These are phyloP conservation scores for Baronia brevicornis DNA, from an alignment of 2,888 invertebrate genomes.

Conservation along the genomic window DNA sequence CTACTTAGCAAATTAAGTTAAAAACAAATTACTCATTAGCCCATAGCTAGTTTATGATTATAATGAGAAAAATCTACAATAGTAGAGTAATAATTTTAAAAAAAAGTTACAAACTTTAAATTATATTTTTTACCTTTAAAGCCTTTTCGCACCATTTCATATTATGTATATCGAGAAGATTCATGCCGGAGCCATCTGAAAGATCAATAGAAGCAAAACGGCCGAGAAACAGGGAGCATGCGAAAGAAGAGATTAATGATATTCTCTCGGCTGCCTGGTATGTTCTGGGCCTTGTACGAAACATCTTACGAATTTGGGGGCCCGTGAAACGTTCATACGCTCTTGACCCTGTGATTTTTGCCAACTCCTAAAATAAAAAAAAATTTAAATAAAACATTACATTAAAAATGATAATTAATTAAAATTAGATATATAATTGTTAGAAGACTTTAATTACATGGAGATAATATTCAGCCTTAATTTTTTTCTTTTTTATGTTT, in stretches of 20 bases:
- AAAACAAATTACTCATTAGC: too few relatives aligned
- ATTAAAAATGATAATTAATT: background rate
- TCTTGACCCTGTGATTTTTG: slow-evolving; percentile 88
- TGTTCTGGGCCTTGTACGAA: slow-evolving; percentile 75
- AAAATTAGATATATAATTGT: background rate
- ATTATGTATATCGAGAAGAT: slow-evolving; percentile 87
- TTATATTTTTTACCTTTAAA: slow-evolving; percentile 78
- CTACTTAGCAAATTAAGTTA: too few relatives aligned
- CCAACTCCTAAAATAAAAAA: slow-evolving; percentile 78
- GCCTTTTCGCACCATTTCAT: slow-evolving; percentile 86
- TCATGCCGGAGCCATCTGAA: slow-evolving; percentile 97
- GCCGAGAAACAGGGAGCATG: slow-evolving; percentile 91
- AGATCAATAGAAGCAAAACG: slow-evolving; percentile 92
- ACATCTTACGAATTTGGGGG: slow-evolving; percentile 93
- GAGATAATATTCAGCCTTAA: background rate
- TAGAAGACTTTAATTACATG: background rate
- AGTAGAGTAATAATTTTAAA: too few relatives aligned
- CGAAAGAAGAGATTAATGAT: slow-evolving; percentile 94
- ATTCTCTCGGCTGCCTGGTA: slow-evolving; percentile 84
- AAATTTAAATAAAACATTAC: background rate
- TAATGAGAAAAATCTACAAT: background rate
- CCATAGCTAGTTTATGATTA: too few relatives aligned
- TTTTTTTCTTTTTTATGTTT: too few relatives aligned
- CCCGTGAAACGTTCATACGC: slow-evolving; percentile 96
- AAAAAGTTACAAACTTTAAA: background rate